These are phyloP conservation scores for Chrysaora quinquecirrha DNA, from an alignment of 30 jellyfish, hydroid and myxozoan species.

Conservation along the genomic window DNA sequence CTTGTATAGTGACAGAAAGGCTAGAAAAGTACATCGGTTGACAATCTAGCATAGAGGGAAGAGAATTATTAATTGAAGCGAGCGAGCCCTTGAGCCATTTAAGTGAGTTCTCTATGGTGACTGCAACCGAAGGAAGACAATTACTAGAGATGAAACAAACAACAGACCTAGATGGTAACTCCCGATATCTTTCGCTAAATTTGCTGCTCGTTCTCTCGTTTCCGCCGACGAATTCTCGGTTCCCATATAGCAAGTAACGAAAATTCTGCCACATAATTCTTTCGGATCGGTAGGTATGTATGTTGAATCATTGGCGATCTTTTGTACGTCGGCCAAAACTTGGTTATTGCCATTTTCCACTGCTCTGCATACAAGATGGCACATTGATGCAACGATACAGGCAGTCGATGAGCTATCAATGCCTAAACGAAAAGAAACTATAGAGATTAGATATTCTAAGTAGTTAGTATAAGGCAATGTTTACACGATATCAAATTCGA, in stretches of 20 bases:
- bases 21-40: too few relatives aligned
- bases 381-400: constrained; percentile 95
- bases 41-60: too few relatives aligned
- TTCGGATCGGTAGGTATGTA: constrained; percentile 76
- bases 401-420: constrained; percentile 96
- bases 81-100: too few relatives aligned
- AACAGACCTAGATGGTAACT: constrained; percentile 88
- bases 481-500: too few relatives aligned
- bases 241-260: constrained; percentile 97
- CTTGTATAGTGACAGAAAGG: too few relatives aligned
- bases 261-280: constrained; percentile 78
- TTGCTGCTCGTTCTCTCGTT: constrained; percentile 82
- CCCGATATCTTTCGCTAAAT: constrained; percentile 84
- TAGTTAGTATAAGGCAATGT: too few relatives aligned
- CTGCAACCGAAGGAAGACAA: too few relatives aligned
- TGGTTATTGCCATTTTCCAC: constrained; percentile 66
- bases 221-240: constrained; percentile 89
- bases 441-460: too few relatives aligned
- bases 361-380: constrained; percentile 76
- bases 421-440: too few relatives aligned
- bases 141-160: not conserved
- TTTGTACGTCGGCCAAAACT: constrained; percentile 59
- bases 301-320: constrained; percentile 57
- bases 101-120: not conserved
- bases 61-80: too few relatives aligned